Evolutionary conservation across 2,888 invertebrate genomes (phyloP), one percentile per base, ranked within the genome.

Genomic region (Eupelmus urozonus): DNA sequence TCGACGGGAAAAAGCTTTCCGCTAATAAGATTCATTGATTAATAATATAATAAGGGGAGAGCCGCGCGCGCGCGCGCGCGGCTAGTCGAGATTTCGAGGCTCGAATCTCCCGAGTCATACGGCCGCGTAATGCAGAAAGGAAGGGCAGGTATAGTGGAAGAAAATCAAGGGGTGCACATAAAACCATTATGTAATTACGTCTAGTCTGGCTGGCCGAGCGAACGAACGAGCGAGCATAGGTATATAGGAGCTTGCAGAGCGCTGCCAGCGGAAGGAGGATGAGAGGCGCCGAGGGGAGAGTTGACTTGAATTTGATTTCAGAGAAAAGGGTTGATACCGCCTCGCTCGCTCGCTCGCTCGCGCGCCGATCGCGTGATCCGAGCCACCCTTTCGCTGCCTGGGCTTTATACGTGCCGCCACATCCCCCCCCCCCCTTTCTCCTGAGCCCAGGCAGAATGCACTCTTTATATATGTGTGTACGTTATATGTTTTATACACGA

Each of bases 151-250:
- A 51, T 18, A 29, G 62, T 23, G 74, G 76, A 51, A 23, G 77
- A 70, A 78, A 81, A 82, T 81, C 79, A 77, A 76, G 79, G 82
- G 82, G 82, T 81, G 81, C 82, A 76, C 86, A 85, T 87, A 84
- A 87, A 87, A 86, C 84, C 87, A 87, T 87, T 87, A 87, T 83
- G 86, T 86, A 87, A 87, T 87, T 87, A 87, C 85, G 85, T 85
- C 82, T 85, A 84, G 86, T 83, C 85, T 82, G 84, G 83, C 80
- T 83, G 84, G 82, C 18, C 60, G 45, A 27, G 82, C 83, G 83
- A 80, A 75, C 78, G 81, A 71, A 73, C 74, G 76, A 63, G 45
- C 69, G 63, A 80, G 55, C 69, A 34, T 59, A 75, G 60, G 63
- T 13, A 45, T 34, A 16, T 2, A 71, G 62, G 84, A 82, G 34